Evolutionary conservation across 1,140 invertebrate species (phyloP), one percentile per base, ranked within the genome.

Genomic region (Neodiprion pinetum): DNA sequence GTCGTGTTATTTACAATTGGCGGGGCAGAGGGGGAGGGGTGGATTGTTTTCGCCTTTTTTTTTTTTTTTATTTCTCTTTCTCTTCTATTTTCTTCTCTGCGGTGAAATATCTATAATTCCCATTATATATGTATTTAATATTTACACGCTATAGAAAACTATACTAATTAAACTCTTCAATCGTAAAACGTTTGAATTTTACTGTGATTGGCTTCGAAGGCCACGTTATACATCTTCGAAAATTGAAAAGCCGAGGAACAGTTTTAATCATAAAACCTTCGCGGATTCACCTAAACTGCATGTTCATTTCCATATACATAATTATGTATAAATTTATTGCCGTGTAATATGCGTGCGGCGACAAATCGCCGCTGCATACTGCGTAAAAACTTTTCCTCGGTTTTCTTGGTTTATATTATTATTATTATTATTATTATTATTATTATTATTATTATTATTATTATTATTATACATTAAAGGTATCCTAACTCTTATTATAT

Each of bases 201-300:
- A 72, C 75, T 74, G 73, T 74, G 72, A 76, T 76, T 75, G 67
- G 73, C 72, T 75, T n/a, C 68, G 65, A 67, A 61, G 73, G 72
- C 68, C 72, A 74, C 67, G 75, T 40, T 40, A 40, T 40, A 74
- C 67, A 74, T 78, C 71, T 74, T 61, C 53, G 53, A 61, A 61
- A 61, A 61, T 61, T 61, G n/a, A 61, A 61, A 61, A 61, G n/a
- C n/a, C 53, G n/a, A 61, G 53, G 53, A 61, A 61, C 11, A 14
- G 11, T 17, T 61, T 8, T 61, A 40, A 40, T 61, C 4, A 61
- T 61, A 61, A 14, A 61, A 4, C 11, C 11, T 61, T 61, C 53
- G n/a, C 53, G n/a, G 53, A 61, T 17, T 14, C 53, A 61, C 53
- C 11, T 61, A 40, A 2, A 0, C 28, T 40, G 28, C 28, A 40